Conservation (phyloP, 2,888 invertebrate species). For the Pemphredon lugubris region DNA sequence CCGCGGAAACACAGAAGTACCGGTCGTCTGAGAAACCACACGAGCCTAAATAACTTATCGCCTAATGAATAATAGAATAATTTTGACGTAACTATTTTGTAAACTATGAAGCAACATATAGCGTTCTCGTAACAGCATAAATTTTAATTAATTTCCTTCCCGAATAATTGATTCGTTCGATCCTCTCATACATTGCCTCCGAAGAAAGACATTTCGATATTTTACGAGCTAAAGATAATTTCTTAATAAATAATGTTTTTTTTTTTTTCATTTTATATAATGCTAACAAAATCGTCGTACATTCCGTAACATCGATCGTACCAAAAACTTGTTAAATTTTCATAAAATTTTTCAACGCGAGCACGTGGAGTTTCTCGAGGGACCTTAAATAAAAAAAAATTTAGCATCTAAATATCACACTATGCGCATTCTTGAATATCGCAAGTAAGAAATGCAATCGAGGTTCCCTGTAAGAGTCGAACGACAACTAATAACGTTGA, state of each 20-base stretch:
- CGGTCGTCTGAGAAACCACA: constrained; percentile 40
- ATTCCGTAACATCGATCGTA: constrained; percentile 6
- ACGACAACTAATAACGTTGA: constrained; percentile 6
- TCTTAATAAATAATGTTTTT: constrained; percentile 27
- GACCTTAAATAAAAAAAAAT: constrained; percentile 59
- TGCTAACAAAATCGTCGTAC: constrained; percentile 8
- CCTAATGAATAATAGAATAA: constrained; percentile 38
- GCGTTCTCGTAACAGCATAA: constrained; percentile 32
- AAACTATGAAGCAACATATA: constrained; percentile 33
- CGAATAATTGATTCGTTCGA: neutral
- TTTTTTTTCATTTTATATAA: constrained; percentile 3
- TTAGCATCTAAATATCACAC: constrained; percentile 79
- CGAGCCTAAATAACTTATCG: constrained; percentile 18
- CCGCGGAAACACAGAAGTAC: constrained; percentile 38
- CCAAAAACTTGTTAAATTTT: constrained; percentile 20
- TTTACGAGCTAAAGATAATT: constrained; percentile 7
- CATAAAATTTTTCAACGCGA: constrained; percentile 23
- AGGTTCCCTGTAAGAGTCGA: constrained; percentile 47
- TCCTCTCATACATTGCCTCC: neutral
- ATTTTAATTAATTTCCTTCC: constrained; percentile 19
- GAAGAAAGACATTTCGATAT: too few species aligned
- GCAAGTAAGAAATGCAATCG: constrained; percentile 55
- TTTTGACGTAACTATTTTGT: constrained; percentile 7
- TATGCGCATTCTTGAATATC: constrained; percentile 57
- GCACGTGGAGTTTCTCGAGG: constrained; percentile 44